These are phyloP conservation scores for Callipepla squamata DNA, from an alignment of 2,113 vertebrate species.

Conservation along the genomic window DNA sequence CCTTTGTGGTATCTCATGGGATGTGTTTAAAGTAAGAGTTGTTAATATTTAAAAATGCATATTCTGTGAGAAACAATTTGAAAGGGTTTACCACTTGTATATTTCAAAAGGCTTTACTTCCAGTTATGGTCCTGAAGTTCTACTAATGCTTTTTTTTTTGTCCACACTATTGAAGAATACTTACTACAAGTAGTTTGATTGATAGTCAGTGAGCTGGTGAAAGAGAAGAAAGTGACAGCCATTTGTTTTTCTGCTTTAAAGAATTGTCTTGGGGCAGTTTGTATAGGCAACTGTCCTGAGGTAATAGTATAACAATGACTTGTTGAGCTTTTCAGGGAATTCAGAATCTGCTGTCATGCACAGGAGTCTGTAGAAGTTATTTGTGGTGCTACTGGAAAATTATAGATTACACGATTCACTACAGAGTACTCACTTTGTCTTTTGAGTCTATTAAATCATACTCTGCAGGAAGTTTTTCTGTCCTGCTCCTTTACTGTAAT, in stretches of 20 bases:
- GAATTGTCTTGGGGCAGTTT: background rate
- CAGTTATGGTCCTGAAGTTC: background rate
- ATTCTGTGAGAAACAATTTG: background rate
- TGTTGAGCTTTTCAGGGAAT: background rate
- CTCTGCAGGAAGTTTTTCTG: background rate
- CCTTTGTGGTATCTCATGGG: background rate
- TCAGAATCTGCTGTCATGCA: background rate
- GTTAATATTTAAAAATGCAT: background rate
- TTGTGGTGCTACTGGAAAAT: background rate
- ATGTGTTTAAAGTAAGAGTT: background rate
- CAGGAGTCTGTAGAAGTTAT: background rate
- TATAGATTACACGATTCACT: background rate
- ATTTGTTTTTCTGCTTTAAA: background rate
- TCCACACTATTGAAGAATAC: background rate
- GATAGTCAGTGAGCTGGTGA: background rate
- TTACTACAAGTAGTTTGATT: background rate
- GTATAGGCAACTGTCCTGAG: background rate
- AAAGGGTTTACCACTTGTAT: background rate
- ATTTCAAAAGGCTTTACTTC: background rate
- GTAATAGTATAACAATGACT: background rate
- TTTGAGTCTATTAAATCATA: slow-evolving; percentile 6
- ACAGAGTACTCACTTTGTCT: background rate
- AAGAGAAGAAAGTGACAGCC: background rate
- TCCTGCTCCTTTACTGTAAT: background rate
- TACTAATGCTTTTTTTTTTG: background rate